phyloP scores from a whole-genome alignment of 1,140 invertebrate species.

The Pseudomyrmex gracilis region DNA sequence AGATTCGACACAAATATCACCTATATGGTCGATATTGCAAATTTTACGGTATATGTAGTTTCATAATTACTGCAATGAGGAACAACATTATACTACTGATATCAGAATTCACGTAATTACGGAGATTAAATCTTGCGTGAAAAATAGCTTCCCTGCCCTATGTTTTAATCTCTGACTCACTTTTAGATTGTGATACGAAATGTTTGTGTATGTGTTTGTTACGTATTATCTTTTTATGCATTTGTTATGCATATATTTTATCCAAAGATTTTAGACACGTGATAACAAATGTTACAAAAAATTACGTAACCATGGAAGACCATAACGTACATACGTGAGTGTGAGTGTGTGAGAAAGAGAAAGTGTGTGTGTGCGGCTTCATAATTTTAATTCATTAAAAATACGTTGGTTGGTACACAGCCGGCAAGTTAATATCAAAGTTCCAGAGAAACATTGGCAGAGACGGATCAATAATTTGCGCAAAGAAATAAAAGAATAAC shows the following conservation, averaged over 20 bases:
- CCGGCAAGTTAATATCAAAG: neutral
- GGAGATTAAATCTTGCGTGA: constrained; percentile 27
- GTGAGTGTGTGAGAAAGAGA: neutral
- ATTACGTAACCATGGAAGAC: neutral
- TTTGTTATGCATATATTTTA: constrained; percentile 6
- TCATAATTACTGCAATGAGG: neutral
- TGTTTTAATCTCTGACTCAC: constrained; percentile 34
- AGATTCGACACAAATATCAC: neutral
- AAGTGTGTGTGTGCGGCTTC: too few species aligned
- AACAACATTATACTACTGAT: neutral
- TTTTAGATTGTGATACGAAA: constrained; percentile 11
- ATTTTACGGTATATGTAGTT: neutral
- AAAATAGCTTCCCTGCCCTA: neutral
- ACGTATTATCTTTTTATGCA: neutral
- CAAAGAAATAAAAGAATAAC: neutral
- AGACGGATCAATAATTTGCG: constrained; percentile 8
- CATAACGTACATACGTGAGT: neutral
- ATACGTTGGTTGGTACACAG: neutral
- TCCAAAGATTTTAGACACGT: neutral
- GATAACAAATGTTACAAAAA: constrained; percentile 14
- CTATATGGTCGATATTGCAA: neutral
- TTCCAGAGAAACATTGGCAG: constrained; percentile 3
- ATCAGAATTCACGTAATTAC: constrained; percentile 15
- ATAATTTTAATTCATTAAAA: too few species aligned
- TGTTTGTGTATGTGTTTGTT: neutral